Conservation (phyloP, 2,888 invertebrate species). For the Nomada flava region DNA sequence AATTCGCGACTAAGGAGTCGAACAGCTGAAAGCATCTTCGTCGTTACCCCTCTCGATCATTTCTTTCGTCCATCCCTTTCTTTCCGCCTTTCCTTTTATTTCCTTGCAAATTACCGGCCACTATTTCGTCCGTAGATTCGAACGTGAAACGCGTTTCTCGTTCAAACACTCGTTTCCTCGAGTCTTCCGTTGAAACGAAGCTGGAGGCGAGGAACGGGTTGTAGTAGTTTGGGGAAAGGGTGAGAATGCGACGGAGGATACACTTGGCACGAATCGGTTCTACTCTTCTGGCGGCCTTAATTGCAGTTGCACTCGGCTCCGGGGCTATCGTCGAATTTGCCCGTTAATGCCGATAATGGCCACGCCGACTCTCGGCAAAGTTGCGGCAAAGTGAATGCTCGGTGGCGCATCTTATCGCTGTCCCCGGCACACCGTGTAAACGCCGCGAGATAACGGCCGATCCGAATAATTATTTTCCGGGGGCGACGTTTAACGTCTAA, state of each 20-base stretch:
- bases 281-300: slow-evolving; percentile 60
- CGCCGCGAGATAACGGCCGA: slow-evolving; percentile 53
- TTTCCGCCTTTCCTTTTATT: neutral
- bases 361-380: slow-evolving; percentile 49
- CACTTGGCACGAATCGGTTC: slow-evolving; percentile 68
- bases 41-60: neutral
- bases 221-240: neutral
- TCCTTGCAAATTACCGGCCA: neutral
- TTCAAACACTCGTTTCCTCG: neutral
- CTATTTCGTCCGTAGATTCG: neutral
- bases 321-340: slow-evolving; percentile 66
- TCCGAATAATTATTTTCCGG: slow-evolving; percentile 57
- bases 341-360: slow-evolving; percentile 71
- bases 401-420: slow-evolving; percentile 52
- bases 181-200: neutral
- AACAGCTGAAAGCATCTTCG: neutral
- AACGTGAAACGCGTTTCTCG: neutral
- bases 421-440: slow-evolving; percentile 51
- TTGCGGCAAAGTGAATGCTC: slow-evolving; percentile 52
- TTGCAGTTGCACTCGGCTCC: slow-evolving; percentile 61
- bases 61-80: neutral
- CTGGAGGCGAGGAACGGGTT: slow-evolving; percentile 17
- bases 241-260: slow-evolving; percentile 41
- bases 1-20: slow-evolving; percentile 3
- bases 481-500: slow-evolving; percentile 31